Base-by-base conservation (phyloP, 2,797 vertebrate species). In the Helarctos malayanus region DNA sequence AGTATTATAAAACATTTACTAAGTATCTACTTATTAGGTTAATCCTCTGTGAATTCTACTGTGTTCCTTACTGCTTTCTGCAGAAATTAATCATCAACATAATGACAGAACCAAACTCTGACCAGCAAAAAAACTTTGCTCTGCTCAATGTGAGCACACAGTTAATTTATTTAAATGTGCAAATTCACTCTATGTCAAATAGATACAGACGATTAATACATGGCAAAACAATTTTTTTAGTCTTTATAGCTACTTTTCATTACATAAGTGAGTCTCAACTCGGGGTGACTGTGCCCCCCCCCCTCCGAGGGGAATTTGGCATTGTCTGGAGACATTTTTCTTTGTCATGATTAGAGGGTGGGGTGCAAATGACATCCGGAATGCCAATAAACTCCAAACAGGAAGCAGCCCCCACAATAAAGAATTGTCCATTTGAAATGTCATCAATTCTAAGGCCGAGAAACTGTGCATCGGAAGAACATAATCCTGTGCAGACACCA, bases 81-180 rank as follows among this genome's bases (percentile, higher is more conserved):
- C 83, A 49, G 19, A 95, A 47, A 76, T 61, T 35, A 75, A 73
- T 73, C 16, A 61, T 45, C 71, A 65, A 61, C 29, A 11, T 65
- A 68, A 73, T 35, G 81, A 84, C 47, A 83, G 47, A 69, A 94
- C 18, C 52, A 65, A 80, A 93, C 12, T 59, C 23, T 54, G 47
- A 49, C 16, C 29, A 94, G 82, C 29, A 89, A 59, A 18, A 18
- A 92, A 63, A 35, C 0, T 68, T 15, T 69, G 32, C 52, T 69
- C 4, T 78, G n/a, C 32, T 93, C 54, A 78, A 27, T 2, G 7
- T 19, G 45, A 59, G 9, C n/a, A 54, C 49, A 76, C 38, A 54
- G 29, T 32, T 57, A 45, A 78, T 86, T 95, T 78, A 68, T 87
- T 86, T 88, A 94, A 92, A 76, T n/a, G 27, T 79, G 59, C 19